phyloP scores from a whole-genome alignment of 2,113 vertebrate species.

The Lepidothrix coronata region DNA sequence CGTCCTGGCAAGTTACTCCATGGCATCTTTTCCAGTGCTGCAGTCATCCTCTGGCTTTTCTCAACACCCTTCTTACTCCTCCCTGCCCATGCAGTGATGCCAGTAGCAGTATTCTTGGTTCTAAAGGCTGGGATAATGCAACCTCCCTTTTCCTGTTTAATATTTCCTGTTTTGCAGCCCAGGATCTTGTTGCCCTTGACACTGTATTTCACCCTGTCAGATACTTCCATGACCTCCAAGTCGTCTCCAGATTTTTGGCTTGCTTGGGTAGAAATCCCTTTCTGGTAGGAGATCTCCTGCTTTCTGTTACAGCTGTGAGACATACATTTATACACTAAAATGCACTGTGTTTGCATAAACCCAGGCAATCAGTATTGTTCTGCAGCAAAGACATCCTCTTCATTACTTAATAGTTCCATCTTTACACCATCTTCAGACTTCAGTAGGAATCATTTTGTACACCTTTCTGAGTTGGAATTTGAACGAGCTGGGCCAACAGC shows the following conservation, averaged over 20 bases:
- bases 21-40: conserved; percentile 12
- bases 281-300: neutral
- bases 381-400: neutral
- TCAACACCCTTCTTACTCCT: neutral
- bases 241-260: neutral
- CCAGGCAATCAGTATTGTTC: neutral
- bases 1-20: neutral
- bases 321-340: neutral
- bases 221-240: neutral
- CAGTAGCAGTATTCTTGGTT: neutral
- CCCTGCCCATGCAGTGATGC: neutral
- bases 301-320: neutral
- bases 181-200: neutral
- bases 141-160: neutral
- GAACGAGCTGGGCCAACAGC: neutral
- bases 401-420: neutral
- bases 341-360: neutral
- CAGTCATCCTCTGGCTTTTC: conserved; percentile 19
- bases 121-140: conserved; percentile 4
- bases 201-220: neutral
- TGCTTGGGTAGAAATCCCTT: neutral
- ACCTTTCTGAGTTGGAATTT: neutral
- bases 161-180: conserved; percentile 3
- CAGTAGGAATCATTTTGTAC: neutral
- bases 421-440: neutral